Evolutionary conservation across 2,888 invertebrate species (phyloP), one percentile per base, ranked within the genome.

Genomic region (Drosophila infuscata): DNA sequence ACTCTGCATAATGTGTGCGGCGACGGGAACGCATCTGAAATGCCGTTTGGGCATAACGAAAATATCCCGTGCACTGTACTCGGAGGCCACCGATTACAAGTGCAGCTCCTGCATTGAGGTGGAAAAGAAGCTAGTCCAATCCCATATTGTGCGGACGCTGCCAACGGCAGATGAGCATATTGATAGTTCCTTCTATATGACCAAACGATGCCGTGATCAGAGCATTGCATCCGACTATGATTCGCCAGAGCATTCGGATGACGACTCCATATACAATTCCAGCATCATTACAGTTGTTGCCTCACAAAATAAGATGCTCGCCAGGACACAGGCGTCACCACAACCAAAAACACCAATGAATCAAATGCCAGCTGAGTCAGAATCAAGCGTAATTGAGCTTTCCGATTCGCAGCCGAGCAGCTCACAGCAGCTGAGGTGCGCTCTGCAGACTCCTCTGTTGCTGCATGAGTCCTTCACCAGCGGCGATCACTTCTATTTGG

Each of bases 1-100:
- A 4, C 48, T 70, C 0, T 92, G 92, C 57, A 65, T 70, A 5
- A 36, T 88, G 15, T 92, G 92, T 48, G 91, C 89, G 3, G 74
- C 89, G 3, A 59, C 65, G n/a, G 91, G 90, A 4, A 75, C 82
- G 0, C 92, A 92, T 73, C 74, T 70, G 0, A 68, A 64, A 9
- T 91, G 91, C 25, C 59, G 80, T 17, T 20, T 69, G 0, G 74
- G 69, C 7, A 38, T 52, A 3, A 57, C 48, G 35, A 63, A 65
- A 0, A 15, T 64, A 11, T 3, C 67, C 3, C 59, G 58, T 0
- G 66, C 54, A 9, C 8, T 25, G 1, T 3, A 0, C 0, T 15
- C 48, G 4, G 48, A 9, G 11, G n/a, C 20, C 0, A 17, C 20
- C 11, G 52, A 61, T 3, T 91, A 85, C 46, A 91, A 79, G 48